Base-by-base conservation (phyloP, 1,140 invertebrate species). In the Drosophila leontia region DNA sequence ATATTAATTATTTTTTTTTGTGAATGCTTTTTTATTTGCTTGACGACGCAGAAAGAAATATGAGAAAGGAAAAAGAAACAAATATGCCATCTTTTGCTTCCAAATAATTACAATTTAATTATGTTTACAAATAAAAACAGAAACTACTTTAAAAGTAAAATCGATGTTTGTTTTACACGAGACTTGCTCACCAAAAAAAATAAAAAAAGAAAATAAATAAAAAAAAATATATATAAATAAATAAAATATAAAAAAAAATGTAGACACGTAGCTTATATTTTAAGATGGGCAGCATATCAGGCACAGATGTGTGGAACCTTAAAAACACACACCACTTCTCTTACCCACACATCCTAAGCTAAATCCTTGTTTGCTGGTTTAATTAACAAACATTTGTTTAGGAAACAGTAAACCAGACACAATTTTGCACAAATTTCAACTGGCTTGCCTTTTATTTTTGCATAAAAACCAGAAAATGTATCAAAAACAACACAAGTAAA, bases 61-160 rank as follows among this genome's bases (percentile, higher is more conserved):
- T 58, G 42, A 55, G 41, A 45, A 50, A 42, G 63, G 35, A 41
- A 58, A 47, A 76, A 63, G 47, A 75, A 79, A 86, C 82, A 71
- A 78, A 79, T 80, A 86, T 88, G 83, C 84, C 84, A 87, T 87
- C 72, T 68, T 87, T 88, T 83, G 83, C 83, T 87, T 87, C 84
- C 83, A 87, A 87, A 87, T 87, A 88, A 86, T 80, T 86, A 87
- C 68, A 74, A 63, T 83, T 87, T 71, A 83, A 80, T 75, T 87
- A 87, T 82, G 83, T 87, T 86, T 47, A 87, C 61, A 64, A 51
- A 82, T 76, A 76, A 77, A 47, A 75, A 85, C 42, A 74, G 65
- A 35, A 82, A 61, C 39, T 88, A 75, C 80, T 87, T 87, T 41
- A 88, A 87, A 88, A 87, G 84, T 88, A 80, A 75, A 83, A 77